Percentiles rank a stretch among this genome's conserved stretches.
Evolutionary conservation across 2,113 vertebrate genomes (phyloP).

Genomic region (Riparia riparia): DNA sequence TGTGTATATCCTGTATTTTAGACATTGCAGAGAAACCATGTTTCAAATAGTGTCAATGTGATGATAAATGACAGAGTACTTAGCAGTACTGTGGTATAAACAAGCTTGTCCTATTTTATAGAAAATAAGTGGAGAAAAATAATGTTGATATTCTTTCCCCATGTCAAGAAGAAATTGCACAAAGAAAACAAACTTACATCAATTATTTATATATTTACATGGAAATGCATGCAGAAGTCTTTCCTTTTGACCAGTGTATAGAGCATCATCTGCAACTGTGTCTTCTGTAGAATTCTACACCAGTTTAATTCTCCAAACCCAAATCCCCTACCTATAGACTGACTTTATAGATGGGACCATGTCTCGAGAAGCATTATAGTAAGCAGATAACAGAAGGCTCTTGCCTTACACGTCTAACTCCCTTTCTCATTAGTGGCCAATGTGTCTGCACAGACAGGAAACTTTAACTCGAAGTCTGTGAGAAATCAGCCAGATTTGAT

Average conservation of each 20-base stretch:
- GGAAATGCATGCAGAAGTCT: not conserved
- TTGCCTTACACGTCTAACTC: slow-evolving; percentile 63
- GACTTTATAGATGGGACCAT: slow-evolving; percentile 27
- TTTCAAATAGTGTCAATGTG: not conserved
- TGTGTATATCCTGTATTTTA: not conserved
- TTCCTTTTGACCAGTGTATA: not conserved
- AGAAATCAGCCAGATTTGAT: slow-evolving; percentile 78
- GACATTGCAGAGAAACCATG: not conserved
- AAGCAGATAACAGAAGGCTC: slow-evolving; percentile 43
- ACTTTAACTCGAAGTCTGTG: slow-evolving; percentile 70
- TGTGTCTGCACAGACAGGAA: slow-evolving; percentile 46
- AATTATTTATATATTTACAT: not conserved
- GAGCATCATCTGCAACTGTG: not conserved
- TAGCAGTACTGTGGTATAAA: not conserved
- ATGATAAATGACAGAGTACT: not conserved
- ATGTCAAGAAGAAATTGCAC: not conserved
- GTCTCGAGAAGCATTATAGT: not conserved
- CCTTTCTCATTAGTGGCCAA: slow-evolving; percentile 61
- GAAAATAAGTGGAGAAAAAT: slow-evolving; percentile 10
- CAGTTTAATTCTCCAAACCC: slow-evolving; percentile 26
- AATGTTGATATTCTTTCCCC: not conserved
- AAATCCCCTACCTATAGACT: slow-evolving; percentile 22
- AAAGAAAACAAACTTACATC: not conserved
- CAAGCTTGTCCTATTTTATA: not conserved
- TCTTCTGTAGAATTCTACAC: slow-evolving; percentile 26